A percentile compares a stretch with the other conserved stretches of the same genome.
Conservation (phyloP, 2,797 vertebrate species). For the Orientallactaga sibirica region DNA sequence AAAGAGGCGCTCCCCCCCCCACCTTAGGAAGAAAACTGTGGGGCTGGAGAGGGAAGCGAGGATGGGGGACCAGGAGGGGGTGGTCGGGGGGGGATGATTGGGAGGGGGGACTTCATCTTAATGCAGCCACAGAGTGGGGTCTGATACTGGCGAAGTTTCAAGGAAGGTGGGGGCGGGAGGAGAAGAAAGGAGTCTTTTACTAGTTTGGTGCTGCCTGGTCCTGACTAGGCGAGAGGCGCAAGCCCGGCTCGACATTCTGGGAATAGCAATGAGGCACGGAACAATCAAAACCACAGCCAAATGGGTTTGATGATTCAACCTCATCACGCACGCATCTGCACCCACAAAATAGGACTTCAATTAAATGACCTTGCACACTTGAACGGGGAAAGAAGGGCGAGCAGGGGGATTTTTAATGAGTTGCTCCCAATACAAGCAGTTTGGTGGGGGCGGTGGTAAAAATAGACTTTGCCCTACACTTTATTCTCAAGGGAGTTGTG, state of each 20-base stretch:
- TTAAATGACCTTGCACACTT: slow-evolving; percentile 89
- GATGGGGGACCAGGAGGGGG: slow-evolving; percentile 25
- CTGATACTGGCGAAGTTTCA: slow-evolving; percentile 92
- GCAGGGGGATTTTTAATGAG: slow-evolving; percentile 89
- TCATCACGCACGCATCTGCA: slow-evolving; percentile 87
- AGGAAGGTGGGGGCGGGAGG: slow-evolving; percentile 89
- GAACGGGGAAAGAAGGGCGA: slow-evolving; percentile 85
- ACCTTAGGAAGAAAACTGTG: slow-evolving; percentile 75
- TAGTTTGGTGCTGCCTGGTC: slow-evolving; percentile 90
- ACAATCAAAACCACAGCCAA: slow-evolving; percentile 88
- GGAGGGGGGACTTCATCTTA: slow-evolving; percentile 88
- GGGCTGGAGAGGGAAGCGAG: slow-evolving; percentile 77
- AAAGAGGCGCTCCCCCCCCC: slow-evolving; percentile 58
- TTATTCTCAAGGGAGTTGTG: slow-evolving; percentile 84
- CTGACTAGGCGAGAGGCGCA: slow-evolving; percentile 90
- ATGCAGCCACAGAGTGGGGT: slow-evolving; percentile 89
- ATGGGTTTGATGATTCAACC: slow-evolving; percentile 89
- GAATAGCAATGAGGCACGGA: slow-evolving; percentile 92
- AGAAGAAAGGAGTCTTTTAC: slow-evolving; percentile 91
- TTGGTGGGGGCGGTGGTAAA: slow-evolving; percentile 60
- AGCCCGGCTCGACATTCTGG: slow-evolving; percentile 89
- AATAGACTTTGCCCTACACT: slow-evolving; percentile 87
- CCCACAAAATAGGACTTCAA: slow-evolving; percentile 88
- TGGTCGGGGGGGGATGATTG: not conserved
- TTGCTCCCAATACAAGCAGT: slow-evolving; percentile 85